phyloP scores from a whole-genome alignment of 2,888 invertebrate species.

The Caradrina kadenii region DNA sequence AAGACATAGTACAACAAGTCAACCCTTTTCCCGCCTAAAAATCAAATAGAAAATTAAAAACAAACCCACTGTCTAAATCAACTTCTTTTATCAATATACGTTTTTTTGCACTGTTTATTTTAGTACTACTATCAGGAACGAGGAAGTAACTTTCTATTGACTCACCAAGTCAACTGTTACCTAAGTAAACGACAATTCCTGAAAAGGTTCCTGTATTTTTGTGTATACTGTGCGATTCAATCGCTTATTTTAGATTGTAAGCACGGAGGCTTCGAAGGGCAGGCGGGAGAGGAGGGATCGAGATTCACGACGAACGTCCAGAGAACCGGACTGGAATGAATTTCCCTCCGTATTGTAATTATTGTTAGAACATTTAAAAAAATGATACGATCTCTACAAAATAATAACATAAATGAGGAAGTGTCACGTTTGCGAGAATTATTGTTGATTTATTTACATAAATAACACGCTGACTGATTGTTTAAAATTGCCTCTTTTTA shows the following conservation, averaged over 20 bases:
- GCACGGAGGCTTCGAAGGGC: conserved; percentile 71
- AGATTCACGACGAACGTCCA: conserved; percentile 78
- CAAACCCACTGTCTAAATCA: conserved; percentile 5
- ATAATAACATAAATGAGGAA: conserved; percentile 13
- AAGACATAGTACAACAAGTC: neutral
- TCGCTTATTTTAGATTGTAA: conserved; percentile 82
- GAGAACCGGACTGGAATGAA: conserved; percentile 77
- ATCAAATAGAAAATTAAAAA: conserved; percentile 4
- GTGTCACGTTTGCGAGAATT: conserved; percentile 13
- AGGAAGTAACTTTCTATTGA: conserved; percentile 26
- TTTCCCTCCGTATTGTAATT: conserved; percentile 66
- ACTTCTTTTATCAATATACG: conserved; percentile 15
- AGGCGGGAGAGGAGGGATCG: conserved; percentile 80
- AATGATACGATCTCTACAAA: neutral
- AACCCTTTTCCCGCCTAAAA: conserved; percentile 4
- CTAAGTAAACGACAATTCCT: neutral
- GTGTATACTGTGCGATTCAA: conserved; percentile 70
- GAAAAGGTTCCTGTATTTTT: conserved; percentile 56
- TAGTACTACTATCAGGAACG: conserved; percentile 9
- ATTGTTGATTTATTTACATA: conserved; percentile 65
- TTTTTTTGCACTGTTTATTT: conserved; percentile 21
- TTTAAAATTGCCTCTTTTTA: neutral
- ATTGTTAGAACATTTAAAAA: conserved; percentile 6
- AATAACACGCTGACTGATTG: conserved; percentile 66
- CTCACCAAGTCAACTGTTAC: neutral